Conservation (phyloP, 2,888 invertebrate genomes). For the Tupiocoris notatus region DNA sequence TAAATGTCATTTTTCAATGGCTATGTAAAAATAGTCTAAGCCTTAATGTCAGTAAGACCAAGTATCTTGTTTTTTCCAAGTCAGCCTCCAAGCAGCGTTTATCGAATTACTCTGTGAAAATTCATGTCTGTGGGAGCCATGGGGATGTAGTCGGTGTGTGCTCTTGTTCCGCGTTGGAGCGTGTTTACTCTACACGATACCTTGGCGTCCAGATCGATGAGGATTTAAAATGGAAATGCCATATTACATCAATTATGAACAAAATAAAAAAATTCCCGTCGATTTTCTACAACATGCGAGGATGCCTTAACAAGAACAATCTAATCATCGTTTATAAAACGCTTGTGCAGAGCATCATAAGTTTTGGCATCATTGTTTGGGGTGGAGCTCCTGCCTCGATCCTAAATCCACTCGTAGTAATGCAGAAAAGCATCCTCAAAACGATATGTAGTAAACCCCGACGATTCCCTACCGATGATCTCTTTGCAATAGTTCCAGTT, state of each 20-base stretch:
- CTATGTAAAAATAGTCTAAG: slow-evolving; percentile 16
- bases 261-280: background rate
- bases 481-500: too few species aligned
- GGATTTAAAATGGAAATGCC: slow-evolving; percentile 12
- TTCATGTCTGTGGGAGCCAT: background rate
- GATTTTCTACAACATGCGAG: slow-evolving; percentile 2
- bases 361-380: slow-evolving; percentile 14
- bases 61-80: too few species aligned
- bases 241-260: too few species aligned
- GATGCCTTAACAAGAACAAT: too few species aligned
- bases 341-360: slow-evolving; percentile 9
- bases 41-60: too few species aligned
- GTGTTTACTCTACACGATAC: slow-evolving; percentile 4
- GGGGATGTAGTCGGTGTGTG: background rate
- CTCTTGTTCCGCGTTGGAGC: slow-evolving; percentile 5
- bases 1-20: slow-evolving; percentile 2
- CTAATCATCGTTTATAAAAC: background rate
- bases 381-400: slow-evolving; percentile 7
- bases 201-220: slow-evolving; percentile 3
- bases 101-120: background rate
- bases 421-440: too few species aligned
- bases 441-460: background rate
- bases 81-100: too few species aligned
- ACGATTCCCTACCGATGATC: background rate
- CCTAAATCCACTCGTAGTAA: background rate